These are phyloP conservation scores for Tringa solitaria DNA, from an alignment of 2,113 vertebrate species.

Conservation along the genomic window DNA sequence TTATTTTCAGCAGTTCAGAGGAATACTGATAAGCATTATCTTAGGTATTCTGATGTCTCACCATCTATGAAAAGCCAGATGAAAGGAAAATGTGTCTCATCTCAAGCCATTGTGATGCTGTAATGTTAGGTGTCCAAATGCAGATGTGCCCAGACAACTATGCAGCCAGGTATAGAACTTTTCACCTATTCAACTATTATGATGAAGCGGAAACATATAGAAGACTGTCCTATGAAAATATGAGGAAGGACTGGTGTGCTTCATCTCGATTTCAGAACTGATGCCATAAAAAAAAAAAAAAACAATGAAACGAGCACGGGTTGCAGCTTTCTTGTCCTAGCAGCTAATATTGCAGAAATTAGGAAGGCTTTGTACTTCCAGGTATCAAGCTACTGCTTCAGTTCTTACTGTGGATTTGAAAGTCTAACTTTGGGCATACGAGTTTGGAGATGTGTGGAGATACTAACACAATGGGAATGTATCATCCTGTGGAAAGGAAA, in stretches of 20 bases:
- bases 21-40: background rate
- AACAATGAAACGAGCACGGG: background rate
- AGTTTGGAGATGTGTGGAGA: background rate
- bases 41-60: background rate
- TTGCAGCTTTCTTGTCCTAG: background rate
- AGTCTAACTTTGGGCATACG: background rate
- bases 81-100: background rate
- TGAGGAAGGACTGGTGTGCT: background rate
- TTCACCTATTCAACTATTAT: background rate
- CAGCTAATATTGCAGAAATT: background rate
- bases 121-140: background rate
- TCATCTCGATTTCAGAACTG: background rate
- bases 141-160: background rate
- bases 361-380: background rate
- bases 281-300: background rate
- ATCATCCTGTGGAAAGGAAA: background rate
- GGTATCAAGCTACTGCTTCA: background rate
- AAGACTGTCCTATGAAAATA: background rate
- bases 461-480: background rate
- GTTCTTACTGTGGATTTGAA: background rate
- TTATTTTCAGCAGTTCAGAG: background rate
- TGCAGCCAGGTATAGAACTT: background rate
- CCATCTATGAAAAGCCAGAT: background rate
- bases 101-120: background rate
- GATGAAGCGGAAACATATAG: background rate